Base-by-base conservation (phyloP, 2,797 vertebrate genomes). In the Gadopsis bispinosus region DNA sequence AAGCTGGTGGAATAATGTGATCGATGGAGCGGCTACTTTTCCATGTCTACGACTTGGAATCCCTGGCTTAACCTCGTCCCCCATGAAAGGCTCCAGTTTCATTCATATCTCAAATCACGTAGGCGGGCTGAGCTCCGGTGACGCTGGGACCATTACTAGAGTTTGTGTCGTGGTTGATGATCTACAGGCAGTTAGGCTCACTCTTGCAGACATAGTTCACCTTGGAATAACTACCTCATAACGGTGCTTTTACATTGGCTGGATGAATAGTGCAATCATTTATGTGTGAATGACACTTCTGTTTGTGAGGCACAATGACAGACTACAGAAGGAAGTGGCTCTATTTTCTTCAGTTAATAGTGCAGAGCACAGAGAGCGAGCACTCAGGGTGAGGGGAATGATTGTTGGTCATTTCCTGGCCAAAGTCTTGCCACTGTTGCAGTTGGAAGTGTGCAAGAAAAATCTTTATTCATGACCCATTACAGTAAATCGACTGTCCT, bases 1-100 rank as follows among this genome's bases (percentile, higher is more conserved):
- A 37, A 73, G 67, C 71, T 31, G n/a, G 29, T 53, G 69, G 69
- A 78, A 79, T 61, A 43, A 80, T 5, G 19, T 8, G 69, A 81
- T 79, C 26, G 51, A 68, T 61, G 20, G 76, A 71, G 73, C 3
- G 20, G 26, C 60, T 50, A 5, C 20, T 76, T 63, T 64, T 53
- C n/a, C 37, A 17, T 35, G 29, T 66, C 37, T 0, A 5, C 4
- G 64, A 68, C 59, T 76, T 72, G 50, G 2, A 33, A 60, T 41
- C 39, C 43, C 58, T 0, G 45, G 63, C 51, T 79, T 43, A 63
- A 31, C 19, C 22, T 1, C 6, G 37, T 31, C 17, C 56, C 31
- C 43, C 39, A 51, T 51, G 19, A 79, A 55, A 77, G 51, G 20
- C 60, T 59, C 37, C 19, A 3, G 29, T 61, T 66, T 56, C 37